phyloP scores from a whole-genome alignment of 2,797 vertebrate species.

The Rhadinocentrus ornatus region DNA sequence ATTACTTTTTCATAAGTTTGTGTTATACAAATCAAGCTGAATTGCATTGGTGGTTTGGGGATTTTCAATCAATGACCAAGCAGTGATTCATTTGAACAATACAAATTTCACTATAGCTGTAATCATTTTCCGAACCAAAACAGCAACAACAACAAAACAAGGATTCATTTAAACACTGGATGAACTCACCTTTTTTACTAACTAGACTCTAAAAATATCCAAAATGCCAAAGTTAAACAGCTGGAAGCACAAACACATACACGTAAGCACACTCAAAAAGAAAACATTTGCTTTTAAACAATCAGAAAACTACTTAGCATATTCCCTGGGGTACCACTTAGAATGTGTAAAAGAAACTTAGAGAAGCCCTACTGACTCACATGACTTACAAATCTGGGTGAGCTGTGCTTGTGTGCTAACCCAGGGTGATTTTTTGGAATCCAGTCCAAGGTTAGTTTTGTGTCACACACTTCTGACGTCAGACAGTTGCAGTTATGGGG shows the following conservation, averaged over 20 bases:
- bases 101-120: neutral
- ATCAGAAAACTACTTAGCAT: neutral
- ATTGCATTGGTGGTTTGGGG: too few species aligned
- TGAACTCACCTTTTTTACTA: neutral
- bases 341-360: slow-evolving; percentile 26
- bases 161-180: neutral
- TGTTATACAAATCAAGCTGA: too few species aligned
- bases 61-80: too few species aligned
- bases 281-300: slow-evolving; percentile 20
- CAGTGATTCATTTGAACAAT: too few species aligned
- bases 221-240: neutral
- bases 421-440: slow-evolving; percentile 58
- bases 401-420: slow-evolving; percentile 40
- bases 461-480: slow-evolving; percentile 70
- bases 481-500: slow-evolving; percentile 60
- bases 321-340: slow-evolving; percentile 15
- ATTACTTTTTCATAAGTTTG: neutral
- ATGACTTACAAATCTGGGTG: slow-evolving; percentile 42
- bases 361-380: slow-evolving; percentile 37
- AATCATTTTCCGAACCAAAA: neutral
- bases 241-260: slow-evolving; percentile 1
- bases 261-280: neutral
- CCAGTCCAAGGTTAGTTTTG: slow-evolving; percentile 77
- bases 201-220: slow-evolving; percentile 4
- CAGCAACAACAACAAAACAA: neutral